phyloP scores from a whole-genome alignment of 2,797 vertebrate genomes.

The Leptatherina wallacei region DNA sequence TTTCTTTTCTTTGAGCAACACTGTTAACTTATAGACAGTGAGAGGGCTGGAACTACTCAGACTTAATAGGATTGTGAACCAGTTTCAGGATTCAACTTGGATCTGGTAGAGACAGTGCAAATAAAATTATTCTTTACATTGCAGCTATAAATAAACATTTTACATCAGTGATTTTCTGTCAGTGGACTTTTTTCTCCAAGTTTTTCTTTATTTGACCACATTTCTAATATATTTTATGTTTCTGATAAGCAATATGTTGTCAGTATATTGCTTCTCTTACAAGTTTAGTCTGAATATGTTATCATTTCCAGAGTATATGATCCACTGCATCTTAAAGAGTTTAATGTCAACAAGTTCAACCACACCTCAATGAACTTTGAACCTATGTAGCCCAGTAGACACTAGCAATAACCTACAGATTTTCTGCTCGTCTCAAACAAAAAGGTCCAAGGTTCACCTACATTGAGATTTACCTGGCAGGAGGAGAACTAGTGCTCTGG shows the following conservation, averaged over 20 bases:
- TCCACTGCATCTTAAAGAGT: not conserved
- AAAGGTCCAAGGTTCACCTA: constrained; percentile 41
- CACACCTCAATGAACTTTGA: constrained; percentile 63
- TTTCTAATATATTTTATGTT: not conserved
- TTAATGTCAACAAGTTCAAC: constrained; percentile 10
- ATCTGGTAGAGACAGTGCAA: constrained; percentile 5
- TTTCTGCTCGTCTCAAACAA: constrained; percentile 14
- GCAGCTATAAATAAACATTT: constrained; percentile 29
- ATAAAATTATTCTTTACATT: constrained; percentile 22
- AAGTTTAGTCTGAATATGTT: not conserved
- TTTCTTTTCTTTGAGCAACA: not conserved
- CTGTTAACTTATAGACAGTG: not conserved
- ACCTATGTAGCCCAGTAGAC: constrained; percentile 7
- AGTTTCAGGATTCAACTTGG: not conserved
- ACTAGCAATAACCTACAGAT: not conserved
- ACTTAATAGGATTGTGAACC: not conserved
- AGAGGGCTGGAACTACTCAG: not conserved
- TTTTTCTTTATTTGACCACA: constrained; percentile 2
- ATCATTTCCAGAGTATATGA: not conserved
- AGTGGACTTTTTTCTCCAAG: not conserved
- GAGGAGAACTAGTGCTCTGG: constrained; percentile 2
- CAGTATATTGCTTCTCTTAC: not conserved
- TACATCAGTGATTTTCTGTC: not conserved
- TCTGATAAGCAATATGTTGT: too few species aligned
- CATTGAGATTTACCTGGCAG: constrained; percentile 13